A percentile compares a stretch with the other conserved stretches of the same genome.
Evolutionary conservation across 2,113 vertebrate species (phyloP).

Genomic region (Aptenodytes patagonicus): DNA sequence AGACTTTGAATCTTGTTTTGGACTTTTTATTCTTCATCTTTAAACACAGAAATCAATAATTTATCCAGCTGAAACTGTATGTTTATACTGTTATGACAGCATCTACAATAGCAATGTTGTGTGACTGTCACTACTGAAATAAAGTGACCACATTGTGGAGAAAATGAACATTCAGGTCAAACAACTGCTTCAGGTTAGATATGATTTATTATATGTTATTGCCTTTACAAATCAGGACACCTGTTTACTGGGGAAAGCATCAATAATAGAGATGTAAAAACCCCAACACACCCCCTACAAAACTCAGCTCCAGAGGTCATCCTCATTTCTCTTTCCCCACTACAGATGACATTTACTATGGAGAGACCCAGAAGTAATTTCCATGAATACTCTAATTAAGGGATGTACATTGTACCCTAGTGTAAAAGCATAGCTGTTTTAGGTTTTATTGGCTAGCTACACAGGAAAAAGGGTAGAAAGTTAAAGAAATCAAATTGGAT

Average conservation of each 20-base stretch:
- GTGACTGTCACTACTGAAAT: neutral
- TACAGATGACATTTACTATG: neutral
- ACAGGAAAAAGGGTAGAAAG: neutral
- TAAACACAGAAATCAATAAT: neutral
- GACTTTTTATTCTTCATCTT: neutral
- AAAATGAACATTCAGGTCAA: neutral
- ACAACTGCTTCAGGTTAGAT: neutral
- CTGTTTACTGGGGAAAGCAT: neutral
- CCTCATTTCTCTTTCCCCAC: neutral
- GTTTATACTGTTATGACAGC: neutral
- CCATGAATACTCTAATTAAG: neutral
- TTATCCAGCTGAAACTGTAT: neutral
- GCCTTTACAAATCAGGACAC: neutral
- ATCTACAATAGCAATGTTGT: neutral
- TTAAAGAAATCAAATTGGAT: neutral
- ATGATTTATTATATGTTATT: neutral
- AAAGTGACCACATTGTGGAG: neutral
- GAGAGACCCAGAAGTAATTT: neutral
- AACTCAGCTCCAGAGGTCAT: neutral
- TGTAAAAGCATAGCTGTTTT: neutral
- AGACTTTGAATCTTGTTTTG: neutral
- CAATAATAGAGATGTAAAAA: neutral
- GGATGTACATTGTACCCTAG: neutral
- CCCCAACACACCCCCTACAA: neutral
- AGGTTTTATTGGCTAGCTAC: neutral